Percentiles rank a stretch among this genome's conserved stretches.
Evolutionary conservation across 2,797 vertebrate genomes (phyloP).

Genomic region (Salmo trutta): DNA sequence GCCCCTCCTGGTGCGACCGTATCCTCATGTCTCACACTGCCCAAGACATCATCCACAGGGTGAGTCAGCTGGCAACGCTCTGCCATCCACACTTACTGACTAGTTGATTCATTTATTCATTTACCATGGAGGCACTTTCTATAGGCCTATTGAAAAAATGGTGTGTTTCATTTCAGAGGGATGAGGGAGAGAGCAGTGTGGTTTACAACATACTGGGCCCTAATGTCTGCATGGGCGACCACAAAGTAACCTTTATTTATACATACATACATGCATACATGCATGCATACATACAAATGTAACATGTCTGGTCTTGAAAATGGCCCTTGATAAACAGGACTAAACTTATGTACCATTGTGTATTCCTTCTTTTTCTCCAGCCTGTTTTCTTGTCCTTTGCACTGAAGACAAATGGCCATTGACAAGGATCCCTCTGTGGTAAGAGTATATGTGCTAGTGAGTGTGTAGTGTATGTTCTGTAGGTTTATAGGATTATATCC

Average conservation of each 20-base stretch:
- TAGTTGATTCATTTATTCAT: too few species aligned
- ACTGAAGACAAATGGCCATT: slow-evolving; percentile 71
- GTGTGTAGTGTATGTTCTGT: slow-evolving; percentile 17
- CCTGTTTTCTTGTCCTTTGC: slow-evolving; percentile 80
- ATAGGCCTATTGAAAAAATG: neutral
- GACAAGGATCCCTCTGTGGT: slow-evolving; percentile 60
- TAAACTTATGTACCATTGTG: neutral
- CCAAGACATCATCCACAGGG: slow-evolving; percentile 67
- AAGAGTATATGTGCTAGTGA: slow-evolving; percentile 28
- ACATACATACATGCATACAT: too few species aligned
- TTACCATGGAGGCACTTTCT: neutral
- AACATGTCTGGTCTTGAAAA: neutral
- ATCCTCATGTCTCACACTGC: slow-evolving; percentile 79
- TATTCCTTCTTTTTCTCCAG: slow-evolving; percentile 51
- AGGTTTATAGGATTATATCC: slow-evolving; percentile 12
- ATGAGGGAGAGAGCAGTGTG: slow-evolving; percentile 52
- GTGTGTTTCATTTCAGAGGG: slow-evolving; percentile 55
- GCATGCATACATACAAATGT: too few species aligned
- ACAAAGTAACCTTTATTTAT: slow-evolving; percentile 72
- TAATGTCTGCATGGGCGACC: slow-evolving; percentile 84
- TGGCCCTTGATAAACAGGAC: neutral
- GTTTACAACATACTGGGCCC: slow-evolving; percentile 79
- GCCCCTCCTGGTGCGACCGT: slow-evolving; percentile 85
- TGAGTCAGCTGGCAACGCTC: slow-evolving; percentile 42
- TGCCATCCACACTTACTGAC: neutral